A percentile compares a stretch with the other conserved stretches of the same genome.
These are phyloP conservation scores for Philereme vetulata DNA, from an alignment of 2,888 invertebrate species.

Conservation along the genomic window DNA sequence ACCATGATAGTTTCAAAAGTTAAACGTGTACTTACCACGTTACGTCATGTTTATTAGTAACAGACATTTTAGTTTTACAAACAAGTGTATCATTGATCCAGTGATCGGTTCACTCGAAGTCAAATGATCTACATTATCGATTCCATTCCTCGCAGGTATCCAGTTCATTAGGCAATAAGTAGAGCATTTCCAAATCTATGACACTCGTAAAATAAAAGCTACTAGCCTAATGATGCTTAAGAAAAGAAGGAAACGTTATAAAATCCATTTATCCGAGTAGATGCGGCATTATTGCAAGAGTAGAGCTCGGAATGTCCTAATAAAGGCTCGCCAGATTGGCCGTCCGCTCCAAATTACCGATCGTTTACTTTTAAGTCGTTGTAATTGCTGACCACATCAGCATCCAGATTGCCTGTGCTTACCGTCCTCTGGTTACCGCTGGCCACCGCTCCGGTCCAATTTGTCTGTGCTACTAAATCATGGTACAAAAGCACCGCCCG, in stretches of 20 bases:
- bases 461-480: slow-evolving; percentile 80
- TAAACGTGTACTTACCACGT: too few species aligned
- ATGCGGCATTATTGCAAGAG: slow-evolving; percentile 33
- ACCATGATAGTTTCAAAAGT: too few species aligned
- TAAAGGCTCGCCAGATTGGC: slow-evolving; percentile 56
- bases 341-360: slow-evolving; percentile 68
- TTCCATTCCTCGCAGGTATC: slow-evolving; percentile 13
- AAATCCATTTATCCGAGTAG: slow-evolving; percentile 30
- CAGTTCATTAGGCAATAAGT: slow-evolving; percentile 27
- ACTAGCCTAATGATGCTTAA: slow-evolving; percentile 21
- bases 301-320: slow-evolving; percentile 46
- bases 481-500: slow-evolving; percentile 76
- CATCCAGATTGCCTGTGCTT: slow-evolving; percentile 62
- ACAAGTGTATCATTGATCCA: not conserved
- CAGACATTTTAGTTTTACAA: too few species aligned
- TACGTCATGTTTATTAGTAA: too few species aligned
- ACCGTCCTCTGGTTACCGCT: slow-evolving; percentile 9
- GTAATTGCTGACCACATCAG: slow-evolving; percentile 73
- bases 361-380: slow-evolving; percentile 74
- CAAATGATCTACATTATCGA: slow-evolving; percentile 16
- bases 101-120: slow-evolving; percentile 7
- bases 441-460: slow-evolving; percentile 62
- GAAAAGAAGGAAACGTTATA: slow-evolving; percentile 28
- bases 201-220: slow-evolving; percentile 25
- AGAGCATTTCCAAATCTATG: slow-evolving; percentile 25